These are phyloP conservation scores for Sphaerophoria taeniata DNA, from an alignment of 2,888 invertebrate species.

Conservation along the genomic window DNA sequence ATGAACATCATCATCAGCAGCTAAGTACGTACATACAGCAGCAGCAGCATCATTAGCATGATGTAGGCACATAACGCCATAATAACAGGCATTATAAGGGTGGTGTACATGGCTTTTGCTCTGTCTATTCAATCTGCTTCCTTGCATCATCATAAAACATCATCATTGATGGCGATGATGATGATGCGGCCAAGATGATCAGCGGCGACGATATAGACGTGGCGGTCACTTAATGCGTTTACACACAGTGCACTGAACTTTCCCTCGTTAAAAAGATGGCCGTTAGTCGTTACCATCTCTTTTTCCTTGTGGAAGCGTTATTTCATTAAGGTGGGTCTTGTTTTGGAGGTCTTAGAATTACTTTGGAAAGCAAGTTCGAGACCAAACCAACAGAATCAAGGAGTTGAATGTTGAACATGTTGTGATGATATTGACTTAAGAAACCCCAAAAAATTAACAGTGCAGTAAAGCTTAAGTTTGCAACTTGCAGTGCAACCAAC, in stretches of 20 bases:
- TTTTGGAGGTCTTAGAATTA: too few species aligned
- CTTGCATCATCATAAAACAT: conserved; percentile 49
- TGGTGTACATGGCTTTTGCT: conserved; percentile 64
- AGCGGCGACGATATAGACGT: conserved; percentile 38
- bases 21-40: background rate
- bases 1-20: conserved; percentile 55
- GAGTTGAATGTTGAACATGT: conserved; percentile 58
- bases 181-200: conserved; percentile 30
- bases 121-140: conserved; percentile 64
- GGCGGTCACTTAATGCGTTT: conserved; percentile 70
- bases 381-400: too few species aligned
- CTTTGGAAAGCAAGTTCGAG: too few species aligned
- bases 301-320: background rate
- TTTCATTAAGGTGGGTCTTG: too few species aligned
- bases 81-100: conserved; percentile 72
- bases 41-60: conserved; percentile 70
- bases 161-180: conserved; percentile 57
- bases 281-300: conserved; percentile 47
- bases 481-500: conserved; percentile 38
- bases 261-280: conserved; percentile 64
- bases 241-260: conserved; percentile 69
- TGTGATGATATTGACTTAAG: conserved; percentile 64
- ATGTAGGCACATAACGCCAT: conserved; percentile 72
- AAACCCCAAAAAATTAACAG: conserved; percentile 45
- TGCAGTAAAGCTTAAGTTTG: conserved; percentile 56